Conservation (phyloP, 2,113 vertebrate species). For the Asarcornis scutulata region DNA sequence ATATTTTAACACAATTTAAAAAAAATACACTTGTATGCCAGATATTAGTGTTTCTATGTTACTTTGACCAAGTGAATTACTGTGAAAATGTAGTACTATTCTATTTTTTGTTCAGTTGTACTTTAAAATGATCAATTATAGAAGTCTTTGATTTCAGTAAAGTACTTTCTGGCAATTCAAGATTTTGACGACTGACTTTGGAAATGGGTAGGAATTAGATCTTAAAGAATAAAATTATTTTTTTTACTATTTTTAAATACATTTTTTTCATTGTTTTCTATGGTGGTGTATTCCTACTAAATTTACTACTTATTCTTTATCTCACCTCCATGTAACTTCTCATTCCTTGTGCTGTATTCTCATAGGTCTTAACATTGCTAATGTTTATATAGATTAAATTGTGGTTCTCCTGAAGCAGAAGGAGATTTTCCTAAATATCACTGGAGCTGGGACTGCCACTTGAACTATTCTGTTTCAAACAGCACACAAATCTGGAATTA, state of each 20-base stretch:
- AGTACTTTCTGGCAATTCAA: not conserved
- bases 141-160: not conserved
- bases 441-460: not conserved
- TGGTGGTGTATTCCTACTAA: not conserved
- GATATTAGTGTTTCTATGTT: not conserved
- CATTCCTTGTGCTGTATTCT: not conserved
- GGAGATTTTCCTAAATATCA: not conserved
- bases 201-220: not conserved
- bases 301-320: not conserved
- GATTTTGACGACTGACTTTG: not conserved
- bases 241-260: not conserved
- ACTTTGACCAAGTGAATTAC: not conserved
- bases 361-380: not conserved
- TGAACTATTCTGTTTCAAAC: not conserved
- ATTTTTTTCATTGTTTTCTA: not conserved
- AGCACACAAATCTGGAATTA: not conserved
- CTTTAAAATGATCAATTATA: not conserved
- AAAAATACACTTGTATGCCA: not conserved
- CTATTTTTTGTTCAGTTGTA: not conserved
- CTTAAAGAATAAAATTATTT: not conserved
- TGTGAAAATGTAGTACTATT: not conserved
- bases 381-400: not conserved
- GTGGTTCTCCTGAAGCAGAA: not conserved
- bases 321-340: not conserved
- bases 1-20: constrained; percentile 5